phyloP scores from a whole-genome alignment of 1,140 invertebrate genomes.

The Drosophila saltans region DNA sequence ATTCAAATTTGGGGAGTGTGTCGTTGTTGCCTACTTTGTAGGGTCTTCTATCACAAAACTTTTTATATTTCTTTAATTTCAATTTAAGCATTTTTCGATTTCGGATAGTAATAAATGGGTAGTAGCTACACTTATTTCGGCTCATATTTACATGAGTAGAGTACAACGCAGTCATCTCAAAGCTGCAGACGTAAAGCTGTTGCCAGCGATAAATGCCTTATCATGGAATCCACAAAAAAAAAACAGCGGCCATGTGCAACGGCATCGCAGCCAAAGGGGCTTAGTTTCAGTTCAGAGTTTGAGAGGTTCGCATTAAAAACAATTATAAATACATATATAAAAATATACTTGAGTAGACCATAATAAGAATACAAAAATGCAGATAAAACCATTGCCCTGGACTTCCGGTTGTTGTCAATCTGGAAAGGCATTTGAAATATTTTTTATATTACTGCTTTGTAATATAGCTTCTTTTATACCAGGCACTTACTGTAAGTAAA shows the following conservation, averaged over 20 bases:
- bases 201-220: neutral
- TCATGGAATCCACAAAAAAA: conserved; percentile 1
- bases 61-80: too few relatives aligned
- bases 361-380: conserved; percentile 38
- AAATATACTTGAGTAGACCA: conserved; percentile 40
- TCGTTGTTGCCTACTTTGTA: neutral
- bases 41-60: too few relatives aligned
- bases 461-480: conserved; percentile 51
- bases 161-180: too few relatives aligned
- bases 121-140: neutral
- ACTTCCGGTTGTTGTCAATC: conserved; percentile 59
- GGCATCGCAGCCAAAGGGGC: neutral
- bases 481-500: conserved; percentile 59
- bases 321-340: conserved; percentile 7
- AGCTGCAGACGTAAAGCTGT: neutral
- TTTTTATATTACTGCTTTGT: conserved; percentile 15
- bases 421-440: conserved; percentile 23
- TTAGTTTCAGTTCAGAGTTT: conserved; percentile 9
- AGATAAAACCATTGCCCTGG: conserved; percentile 60
- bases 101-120: neutral
- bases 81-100: too few relatives aligned
- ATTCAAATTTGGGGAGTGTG: neutral
- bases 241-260: neutral
- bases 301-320: conserved; percentile 6
- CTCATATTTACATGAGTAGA: too few relatives aligned